Evolutionary conservation across 2,797 vertebrate genomes (phyloP).

Genomic region (Hephaestus fuliginosus): DNA sequence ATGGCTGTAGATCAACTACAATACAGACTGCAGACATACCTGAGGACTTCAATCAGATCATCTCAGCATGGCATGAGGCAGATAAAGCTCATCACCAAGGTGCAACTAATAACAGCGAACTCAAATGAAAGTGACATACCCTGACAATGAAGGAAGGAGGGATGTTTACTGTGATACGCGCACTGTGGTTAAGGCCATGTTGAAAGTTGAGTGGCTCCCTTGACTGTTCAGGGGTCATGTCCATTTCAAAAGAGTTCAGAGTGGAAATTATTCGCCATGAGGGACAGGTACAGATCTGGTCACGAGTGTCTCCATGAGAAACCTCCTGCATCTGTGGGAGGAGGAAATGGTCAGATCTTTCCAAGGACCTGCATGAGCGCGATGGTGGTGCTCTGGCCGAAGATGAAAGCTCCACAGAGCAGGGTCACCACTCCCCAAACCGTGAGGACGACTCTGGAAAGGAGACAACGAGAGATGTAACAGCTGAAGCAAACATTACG

Average conservation of each 20-base stretch:
- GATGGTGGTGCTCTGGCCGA: conserved; percentile 92
- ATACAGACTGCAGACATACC: conserved; percentile 33
- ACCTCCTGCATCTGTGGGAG: neutral
- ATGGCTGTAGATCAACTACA: neutral
- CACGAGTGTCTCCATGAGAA: neutral
- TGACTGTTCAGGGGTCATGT: conserved; percentile 3
- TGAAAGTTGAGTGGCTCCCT: neutral
- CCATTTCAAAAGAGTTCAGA: neutral
- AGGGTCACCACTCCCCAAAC: conserved; percentile 91
- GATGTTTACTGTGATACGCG: neutral
- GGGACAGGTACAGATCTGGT: neutral
- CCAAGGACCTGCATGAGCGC: conserved; percentile 89
- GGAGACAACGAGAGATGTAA: neutral
- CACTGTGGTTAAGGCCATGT: neutral
- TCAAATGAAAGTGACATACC: neutral
- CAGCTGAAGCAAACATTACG: neutral
- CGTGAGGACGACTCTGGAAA: conserved; percentile 86
- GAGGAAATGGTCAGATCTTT: conserved; percentile 68
- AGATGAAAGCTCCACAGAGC: conserved; percentile 92
- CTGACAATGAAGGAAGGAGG: neutral
- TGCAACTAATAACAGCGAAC: neutral
- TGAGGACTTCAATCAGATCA: conserved; percentile 37
- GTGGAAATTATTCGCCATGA: neutral
- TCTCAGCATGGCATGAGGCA: neutral
- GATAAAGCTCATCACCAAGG: neutral